Evolutionary conservation across 2,888 invertebrate genomes (phyloP).

Genomic region (Hedya salicella): DNA sequence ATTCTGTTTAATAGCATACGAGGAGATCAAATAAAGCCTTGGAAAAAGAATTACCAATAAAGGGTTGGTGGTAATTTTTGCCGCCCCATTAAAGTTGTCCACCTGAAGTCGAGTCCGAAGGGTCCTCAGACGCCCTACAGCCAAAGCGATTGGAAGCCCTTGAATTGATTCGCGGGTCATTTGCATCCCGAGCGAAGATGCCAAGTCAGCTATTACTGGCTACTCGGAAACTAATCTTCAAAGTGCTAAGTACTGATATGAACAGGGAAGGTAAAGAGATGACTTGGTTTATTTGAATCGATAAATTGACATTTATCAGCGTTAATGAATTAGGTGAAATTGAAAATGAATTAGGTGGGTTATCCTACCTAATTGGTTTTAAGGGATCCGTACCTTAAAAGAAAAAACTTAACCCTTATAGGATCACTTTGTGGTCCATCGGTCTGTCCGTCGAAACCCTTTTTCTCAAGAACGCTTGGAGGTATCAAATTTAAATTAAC

Average conservation of each 20-base stretch:
- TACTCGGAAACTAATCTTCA: slow-evolving; percentile 71
- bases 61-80: background rate
- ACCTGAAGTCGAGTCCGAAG: slow-evolving; percentile 6
- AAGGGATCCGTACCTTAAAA: too few species aligned
- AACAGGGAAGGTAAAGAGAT: slow-evolving; percentile 36
- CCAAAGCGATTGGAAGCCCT: slow-evolving; percentile 52
- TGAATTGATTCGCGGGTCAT: slow-evolving; percentile 64
- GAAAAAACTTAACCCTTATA: too few species aligned
- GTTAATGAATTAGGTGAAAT: too few species aligned
- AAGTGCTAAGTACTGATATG: slow-evolving; percentile 57
- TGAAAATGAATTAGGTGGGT: too few species aligned
- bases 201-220: slow-evolving; percentile 67
- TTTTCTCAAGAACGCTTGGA: too few species aligned
- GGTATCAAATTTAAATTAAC: too few species aligned
- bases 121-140: slow-evolving; percentile 17
- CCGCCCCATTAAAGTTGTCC: slow-evolving; percentile 7
- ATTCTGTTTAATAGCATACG: too few species aligned
- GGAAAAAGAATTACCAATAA: background rate
- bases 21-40: too few species aligned
- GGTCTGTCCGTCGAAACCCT: too few species aligned
- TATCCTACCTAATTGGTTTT: too few species aligned
- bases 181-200: slow-evolving; percentile 72
- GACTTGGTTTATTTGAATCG: background rate
- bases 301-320: too few species aligned
- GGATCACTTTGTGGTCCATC: too few species aligned